These are phyloP conservation scores for Labeo calbasu DNA, from an alignment of 2,797 vertebrate species.

Conservation along the genomic window DNA sequence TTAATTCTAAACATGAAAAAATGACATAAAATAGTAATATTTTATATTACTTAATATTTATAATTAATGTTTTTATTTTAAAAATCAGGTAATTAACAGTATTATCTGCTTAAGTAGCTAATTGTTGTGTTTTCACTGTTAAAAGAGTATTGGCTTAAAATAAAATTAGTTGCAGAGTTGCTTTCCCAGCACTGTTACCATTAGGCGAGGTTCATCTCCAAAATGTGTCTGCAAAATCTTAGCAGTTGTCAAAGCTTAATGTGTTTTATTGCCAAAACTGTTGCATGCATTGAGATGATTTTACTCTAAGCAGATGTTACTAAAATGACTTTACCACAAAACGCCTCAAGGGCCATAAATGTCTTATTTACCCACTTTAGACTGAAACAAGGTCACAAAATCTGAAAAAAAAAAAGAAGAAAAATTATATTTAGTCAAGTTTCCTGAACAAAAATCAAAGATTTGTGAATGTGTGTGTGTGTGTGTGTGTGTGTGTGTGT, in stretches of 20 bases:
- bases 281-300: slow-evolving; percentile 25
- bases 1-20: not conserved
- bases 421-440: not conserved
- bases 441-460: not conserved
- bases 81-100: no score
- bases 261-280: slow-evolving; percentile 9
- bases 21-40: not conserved
- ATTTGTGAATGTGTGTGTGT: not conserved
- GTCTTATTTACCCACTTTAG: not conserved
- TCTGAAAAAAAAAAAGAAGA: not conserved
- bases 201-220: not conserved
- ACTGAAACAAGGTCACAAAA: not conserved
- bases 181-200: not conserved
- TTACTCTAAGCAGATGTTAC: slow-evolving; percentile 33
- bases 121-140: no score
- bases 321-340: slow-evolving; percentile 26
- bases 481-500: no score
- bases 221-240: not conserved
- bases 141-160: no score
- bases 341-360: not conserved
- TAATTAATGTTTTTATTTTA: not conserved
- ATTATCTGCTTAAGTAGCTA: no score
- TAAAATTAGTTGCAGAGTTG: not conserved
- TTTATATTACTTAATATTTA: not conserved
- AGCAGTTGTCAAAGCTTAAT: slow-evolving; percentile 10